Conservation (phyloP, 1,140 invertebrate species). For the Drosophila malerkotliana region DNA sequence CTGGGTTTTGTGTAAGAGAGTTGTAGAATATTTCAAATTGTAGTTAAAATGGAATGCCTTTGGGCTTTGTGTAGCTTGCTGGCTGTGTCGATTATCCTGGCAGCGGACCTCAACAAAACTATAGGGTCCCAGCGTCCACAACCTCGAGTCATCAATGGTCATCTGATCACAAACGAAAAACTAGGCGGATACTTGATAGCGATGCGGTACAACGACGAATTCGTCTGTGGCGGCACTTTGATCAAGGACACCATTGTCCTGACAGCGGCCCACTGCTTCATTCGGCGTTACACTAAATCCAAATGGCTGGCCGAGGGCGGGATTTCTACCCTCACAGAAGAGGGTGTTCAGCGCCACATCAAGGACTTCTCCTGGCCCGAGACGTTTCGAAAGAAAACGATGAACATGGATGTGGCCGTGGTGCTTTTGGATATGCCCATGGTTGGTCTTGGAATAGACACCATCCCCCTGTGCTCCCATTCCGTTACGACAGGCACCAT, state of each 20-base stretch:
- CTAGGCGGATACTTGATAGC: slow-evolving; percentile 55
- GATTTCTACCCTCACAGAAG: slow-evolving; percentile 25
- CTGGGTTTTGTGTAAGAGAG: not conserved
- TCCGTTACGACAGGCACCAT: not conserved
- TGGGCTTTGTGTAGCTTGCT: not conserved
- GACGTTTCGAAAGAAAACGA: not conserved
- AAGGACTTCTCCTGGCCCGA: slow-evolving; percentile 16
- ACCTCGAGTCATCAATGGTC: slow-evolving; percentile 55
- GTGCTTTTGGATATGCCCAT: slow-evolving; percentile 21
- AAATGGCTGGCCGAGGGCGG: slow-evolving; percentile 34
- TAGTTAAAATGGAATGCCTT: slow-evolving; percentile 4
- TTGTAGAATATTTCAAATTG: not conserved
- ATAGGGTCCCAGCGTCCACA: not conserved
- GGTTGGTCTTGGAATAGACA: slow-evolving; percentile 12
- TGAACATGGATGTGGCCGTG: slow-evolving; percentile 68
- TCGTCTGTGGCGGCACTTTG: slow-evolving; percentile 60
- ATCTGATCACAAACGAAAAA: slow-evolving; percentile 34
- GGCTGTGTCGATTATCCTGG: not conserved
- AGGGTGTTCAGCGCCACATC: not conserved
- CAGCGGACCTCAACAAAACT: not conserved
- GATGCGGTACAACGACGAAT: slow-evolving; percentile 15
- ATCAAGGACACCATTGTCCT: slow-evolving; percentile 42
- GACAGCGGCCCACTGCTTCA: slow-evolving; percentile 60
- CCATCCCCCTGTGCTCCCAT: slow-evolving; percentile 20
- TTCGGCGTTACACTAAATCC: not conserved